A percentile compares a stretch with the other conserved stretches of the same genome.
These are phyloP conservation scores for Lepidotrigona ventralis DNA, from an alignment of 1,140 invertebrate genomes.

Conservation along the genomic window DNA sequence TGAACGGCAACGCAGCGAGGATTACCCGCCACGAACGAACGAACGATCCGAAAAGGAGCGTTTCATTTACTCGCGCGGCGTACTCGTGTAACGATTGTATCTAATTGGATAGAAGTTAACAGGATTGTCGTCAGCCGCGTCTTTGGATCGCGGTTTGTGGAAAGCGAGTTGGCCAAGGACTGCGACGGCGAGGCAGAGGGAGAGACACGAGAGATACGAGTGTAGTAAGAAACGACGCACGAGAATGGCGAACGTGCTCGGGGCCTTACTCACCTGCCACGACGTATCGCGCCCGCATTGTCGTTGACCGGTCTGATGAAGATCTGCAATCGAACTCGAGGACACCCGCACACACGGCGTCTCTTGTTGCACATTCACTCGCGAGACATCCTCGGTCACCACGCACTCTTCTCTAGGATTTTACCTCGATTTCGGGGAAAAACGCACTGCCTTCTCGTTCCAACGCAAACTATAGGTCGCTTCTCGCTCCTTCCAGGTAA, in stretches of 20 bases:
- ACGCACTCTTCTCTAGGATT: not conserved
- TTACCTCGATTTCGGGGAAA: constrained; percentile 6
- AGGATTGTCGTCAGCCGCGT: not conserved
- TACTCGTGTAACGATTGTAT: not conserved
- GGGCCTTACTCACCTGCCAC: constrained; percentile 68
- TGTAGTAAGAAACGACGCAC: constrained; percentile 24
- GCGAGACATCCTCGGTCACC: constrained; percentile 44
- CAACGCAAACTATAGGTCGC: constrained; percentile 11
- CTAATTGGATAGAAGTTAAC: too few relatives aligned
- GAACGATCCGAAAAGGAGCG: not conserved
- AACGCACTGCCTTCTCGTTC: constrained; percentile 24
- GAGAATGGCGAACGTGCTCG: constrained; percentile 39
- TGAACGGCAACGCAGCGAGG: not conserved
- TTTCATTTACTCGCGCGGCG: too few relatives aligned
- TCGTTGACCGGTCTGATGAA: constrained; percentile 38
- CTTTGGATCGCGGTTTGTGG: not conserved
- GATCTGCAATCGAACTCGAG: constrained; percentile 34
- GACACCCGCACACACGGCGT: constrained; percentile 48
- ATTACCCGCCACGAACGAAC: not conserved
- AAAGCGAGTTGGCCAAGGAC: constrained; percentile 1
- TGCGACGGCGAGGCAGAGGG: constrained; percentile 1
- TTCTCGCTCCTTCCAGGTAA: constrained; percentile 37
- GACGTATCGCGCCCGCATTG: constrained; percentile 67
- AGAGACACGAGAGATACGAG: too few relatives aligned
- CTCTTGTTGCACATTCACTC: constrained; percentile 51